phyloP scores from a whole-genome alignment of 2,113 vertebrate genomes.

The Chamaea fasciata region DNA sequence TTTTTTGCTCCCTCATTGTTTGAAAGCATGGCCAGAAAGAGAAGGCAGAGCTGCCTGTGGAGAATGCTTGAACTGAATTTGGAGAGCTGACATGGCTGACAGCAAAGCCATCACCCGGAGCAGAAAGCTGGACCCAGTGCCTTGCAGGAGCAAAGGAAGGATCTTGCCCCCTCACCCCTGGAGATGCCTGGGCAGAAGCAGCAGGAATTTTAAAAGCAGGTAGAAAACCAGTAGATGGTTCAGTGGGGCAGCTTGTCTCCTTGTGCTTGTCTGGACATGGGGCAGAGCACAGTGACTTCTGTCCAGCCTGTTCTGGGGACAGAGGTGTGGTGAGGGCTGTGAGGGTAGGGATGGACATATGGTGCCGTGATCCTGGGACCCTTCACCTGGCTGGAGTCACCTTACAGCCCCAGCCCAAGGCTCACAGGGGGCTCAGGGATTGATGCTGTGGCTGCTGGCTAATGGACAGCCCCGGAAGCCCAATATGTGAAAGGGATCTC shows the following conservation, averaged over 20 bases:
- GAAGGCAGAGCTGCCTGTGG: neutral
- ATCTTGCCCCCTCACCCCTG: neutral
- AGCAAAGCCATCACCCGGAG: neutral
- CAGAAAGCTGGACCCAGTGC: neutral
- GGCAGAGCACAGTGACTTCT: neutral
- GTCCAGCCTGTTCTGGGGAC: neutral
- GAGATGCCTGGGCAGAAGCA: fast-evolving
- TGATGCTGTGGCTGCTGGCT: neutral
- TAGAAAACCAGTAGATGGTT: neutral
- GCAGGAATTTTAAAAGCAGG: neutral
- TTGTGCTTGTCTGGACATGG: fast-evolving
- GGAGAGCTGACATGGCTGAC: neutral
- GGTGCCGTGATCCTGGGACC: neutral
- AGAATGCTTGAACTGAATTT: neutral
- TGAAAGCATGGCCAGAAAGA: neutral
- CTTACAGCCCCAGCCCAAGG: neutral
- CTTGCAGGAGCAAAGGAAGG: neutral
- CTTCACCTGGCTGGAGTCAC: neutral
- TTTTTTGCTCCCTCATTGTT: neutral
- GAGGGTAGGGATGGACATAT: neutral
- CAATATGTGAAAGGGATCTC: neutral
- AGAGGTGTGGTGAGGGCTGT: neutral
- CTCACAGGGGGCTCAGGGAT: neutral
- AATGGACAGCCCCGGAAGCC: neutral
- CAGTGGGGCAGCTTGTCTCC: neutral